Evolutionary conservation across 2,113 vertebrate species (phyloP), one percentile per base, ranked within the genome.

Genomic region (Sclerurus mexicanus): DNA sequence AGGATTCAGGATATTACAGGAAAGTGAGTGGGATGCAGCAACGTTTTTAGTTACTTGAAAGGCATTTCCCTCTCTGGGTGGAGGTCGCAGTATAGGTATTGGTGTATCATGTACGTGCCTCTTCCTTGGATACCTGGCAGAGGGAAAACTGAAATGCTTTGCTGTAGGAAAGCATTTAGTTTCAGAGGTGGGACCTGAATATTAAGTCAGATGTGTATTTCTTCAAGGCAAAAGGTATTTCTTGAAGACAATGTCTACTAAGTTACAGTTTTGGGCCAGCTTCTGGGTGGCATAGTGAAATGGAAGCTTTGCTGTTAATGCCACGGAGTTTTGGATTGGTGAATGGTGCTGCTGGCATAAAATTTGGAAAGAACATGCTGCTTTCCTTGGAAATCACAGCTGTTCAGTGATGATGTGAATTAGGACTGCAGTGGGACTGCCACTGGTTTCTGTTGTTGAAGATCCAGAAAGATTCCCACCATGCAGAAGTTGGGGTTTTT

Each of bases 391-490:
- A 52, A 83, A 40, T 46, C 28, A 9, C 0, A 3, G 21, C 31
- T 64, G 19, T 31, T 68, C 9, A 40, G n/a, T 0, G 2, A 24
- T 55, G 14, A 18, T 55, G 33, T 12, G 64, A 84, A 39, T 40
- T 37, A 47, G 22, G 52, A 16, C 44, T 42, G 30, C 15, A 37
- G 16, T 31, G 19, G 30, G 30, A 49, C 56, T 93, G 37, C 52
- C 8, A 5, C 22, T 0, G 0, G 2, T 16, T 75, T 67, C 47
- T 63, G 14, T 27, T 50, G 13, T 21, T 12, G 7, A 50, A 37
- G 62, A 46, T 52, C 35, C 7, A 1, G 0, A 49, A 80, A 69
- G 52, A 19, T 59, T 53, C 33, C 39, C 27, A 53, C 37, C 25
- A 31, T 20, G 8, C 33, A 18, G 19, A 69, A 55, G 3, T 22